These are phyloP conservation scores for Strix aluco DNA, from an alignment of 2,113 vertebrate species.

Conservation along the genomic window DNA sequence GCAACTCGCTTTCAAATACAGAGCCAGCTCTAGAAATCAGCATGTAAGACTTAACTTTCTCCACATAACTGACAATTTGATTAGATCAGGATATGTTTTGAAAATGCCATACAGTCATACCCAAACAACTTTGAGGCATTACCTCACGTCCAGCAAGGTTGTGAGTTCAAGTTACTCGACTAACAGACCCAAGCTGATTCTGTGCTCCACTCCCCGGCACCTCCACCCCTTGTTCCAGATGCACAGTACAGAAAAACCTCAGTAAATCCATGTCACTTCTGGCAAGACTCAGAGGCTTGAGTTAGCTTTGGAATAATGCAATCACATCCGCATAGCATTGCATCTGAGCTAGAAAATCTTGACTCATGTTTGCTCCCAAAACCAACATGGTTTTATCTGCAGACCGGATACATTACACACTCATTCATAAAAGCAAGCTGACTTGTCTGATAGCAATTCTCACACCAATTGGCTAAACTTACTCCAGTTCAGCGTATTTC, in stretches of 20 bases:
- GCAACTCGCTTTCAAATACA: neutral
- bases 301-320: neutral
- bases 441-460: neutral
- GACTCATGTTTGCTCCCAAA: neutral
- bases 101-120: neutral
- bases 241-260: neutral
- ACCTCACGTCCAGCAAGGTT: neutral
- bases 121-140: neutral
- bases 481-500: neutral
- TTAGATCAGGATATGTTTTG: neutral
- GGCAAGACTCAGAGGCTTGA: neutral
- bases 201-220: neutral
- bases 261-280: neutral
- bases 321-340: neutral
- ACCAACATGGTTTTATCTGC: neutral
- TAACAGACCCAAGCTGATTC: neutral
- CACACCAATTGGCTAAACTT: neutral
- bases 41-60: neutral
- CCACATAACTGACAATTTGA: neutral
- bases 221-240: neutral
- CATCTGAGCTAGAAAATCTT: neutral
- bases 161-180: neutral
- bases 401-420: neutral
- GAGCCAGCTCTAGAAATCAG: neutral
- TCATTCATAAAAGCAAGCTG: neutral